These are phyloP conservation scores for Cheilosia vulpina DNA, from an alignment of 2,888 invertebrate species.

Conservation along the genomic window DNA sequence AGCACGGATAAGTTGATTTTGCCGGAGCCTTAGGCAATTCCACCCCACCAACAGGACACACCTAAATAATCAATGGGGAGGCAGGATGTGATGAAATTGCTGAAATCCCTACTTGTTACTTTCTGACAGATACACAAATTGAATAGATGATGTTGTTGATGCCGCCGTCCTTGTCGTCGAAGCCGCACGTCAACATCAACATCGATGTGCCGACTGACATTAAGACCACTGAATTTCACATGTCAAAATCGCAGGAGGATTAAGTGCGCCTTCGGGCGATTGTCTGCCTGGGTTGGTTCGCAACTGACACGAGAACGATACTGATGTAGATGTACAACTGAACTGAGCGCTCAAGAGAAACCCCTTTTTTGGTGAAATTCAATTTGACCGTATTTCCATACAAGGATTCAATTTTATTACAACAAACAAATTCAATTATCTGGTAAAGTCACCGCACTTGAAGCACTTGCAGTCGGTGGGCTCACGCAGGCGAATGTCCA, in stretches of 20 bases:
- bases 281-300: not conserved
- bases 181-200: slow-evolving; percentile 62
- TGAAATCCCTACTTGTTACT: slow-evolving; percentile 73
- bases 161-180: slow-evolving; percentile 46
- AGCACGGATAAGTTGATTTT: slow-evolving; percentile 33
- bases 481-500: slow-evolving; percentile 93
- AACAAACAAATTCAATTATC: slow-evolving; percentile 83
- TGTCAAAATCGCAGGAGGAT: slow-evolving; percentile 46
- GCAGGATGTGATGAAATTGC: slow-evolving; percentile 68
- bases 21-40: slow-evolving; percentile 39
- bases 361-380: slow-evolving; percentile 48
- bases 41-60: slow-evolving; percentile 43
- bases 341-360: slow-evolving; percentile 23
- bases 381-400: slow-evolving; percentile 58
- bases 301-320: slow-evolving; percentile 3
- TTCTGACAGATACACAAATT: slow-evolving; percentile 73
- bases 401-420: slow-evolving; percentile 66
- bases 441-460: slow-evolving; percentile 93
- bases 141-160: slow-evolving; percentile 71
- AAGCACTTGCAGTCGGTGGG: slow-evolving; percentile 95
- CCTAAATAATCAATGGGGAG: slow-evolving; percentile 62
- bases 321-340: not conserved
- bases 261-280: slow-evolving; percentile 59
- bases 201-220: slow-evolving; percentile 54
- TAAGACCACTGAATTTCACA: slow-evolving; percentile 69